These are phyloP conservation scores for Dascillus cervinus DNA, from an alignment of 2,888 invertebrate genomes.

Conservation along the genomic window DNA sequence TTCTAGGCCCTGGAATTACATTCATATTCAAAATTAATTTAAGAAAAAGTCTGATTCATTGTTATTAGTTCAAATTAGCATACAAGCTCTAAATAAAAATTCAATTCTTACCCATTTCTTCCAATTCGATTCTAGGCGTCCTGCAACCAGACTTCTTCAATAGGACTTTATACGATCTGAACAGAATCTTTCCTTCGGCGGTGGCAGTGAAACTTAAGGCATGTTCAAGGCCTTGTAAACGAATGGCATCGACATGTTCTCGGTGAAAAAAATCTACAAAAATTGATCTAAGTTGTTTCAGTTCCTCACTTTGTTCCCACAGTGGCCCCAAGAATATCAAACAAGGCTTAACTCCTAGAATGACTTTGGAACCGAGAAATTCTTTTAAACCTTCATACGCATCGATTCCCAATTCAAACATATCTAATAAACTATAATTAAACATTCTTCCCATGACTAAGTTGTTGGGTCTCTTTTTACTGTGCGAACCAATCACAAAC, in stretches of 20 bases:
- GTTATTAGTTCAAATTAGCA: conserved; percentile 6
- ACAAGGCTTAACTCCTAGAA: conserved; percentile 77
- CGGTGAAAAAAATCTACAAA: conserved; percentile 90
- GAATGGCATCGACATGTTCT: conserved; percentile 69
- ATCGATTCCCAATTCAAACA: conserved; percentile 91
- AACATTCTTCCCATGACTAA: conserved; percentile 82
- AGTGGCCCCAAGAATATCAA: conserved; percentile 85
- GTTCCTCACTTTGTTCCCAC: conserved; percentile 77
- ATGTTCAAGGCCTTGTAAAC: conserved; percentile 91
- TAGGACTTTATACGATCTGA: conserved; percentile 72
- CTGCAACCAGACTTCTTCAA: conserved; percentile 87
- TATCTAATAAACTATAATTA: conserved; percentile 85
- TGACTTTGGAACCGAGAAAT: conserved; percentile 61
- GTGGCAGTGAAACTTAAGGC: conserved; percentile 82
- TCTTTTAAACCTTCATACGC: conserved; percentile 71
- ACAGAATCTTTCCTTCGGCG: conserved; percentile 65
- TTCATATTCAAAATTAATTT: too few species aligned
- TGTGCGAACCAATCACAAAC: conserved; percentile 86
- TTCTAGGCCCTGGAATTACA: conserved; percentile 66
- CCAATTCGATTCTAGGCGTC: conserved; percentile 84
- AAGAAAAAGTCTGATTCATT: too few species aligned
- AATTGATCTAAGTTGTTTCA: conserved; percentile 77
- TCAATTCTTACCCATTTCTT: conserved; percentile 65
- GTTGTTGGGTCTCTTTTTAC: conserved; percentile 93
- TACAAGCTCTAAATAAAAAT: conserved; percentile 4